Conservation (phyloP, 2,113 vertebrate genomes). For the Bothrops jararaca region DNA sequence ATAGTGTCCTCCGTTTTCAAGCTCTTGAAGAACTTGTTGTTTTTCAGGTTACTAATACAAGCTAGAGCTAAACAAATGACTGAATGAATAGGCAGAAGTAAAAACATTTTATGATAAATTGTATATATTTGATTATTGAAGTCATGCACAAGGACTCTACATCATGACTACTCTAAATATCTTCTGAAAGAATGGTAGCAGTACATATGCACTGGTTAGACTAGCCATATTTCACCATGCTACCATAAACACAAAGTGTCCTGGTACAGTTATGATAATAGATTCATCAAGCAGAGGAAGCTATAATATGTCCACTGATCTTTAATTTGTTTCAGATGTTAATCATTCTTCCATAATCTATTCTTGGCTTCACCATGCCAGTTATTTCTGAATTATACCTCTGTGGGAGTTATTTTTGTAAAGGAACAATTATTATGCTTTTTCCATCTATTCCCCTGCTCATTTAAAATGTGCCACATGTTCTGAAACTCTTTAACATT, state of each 20-base stretch:
- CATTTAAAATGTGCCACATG: background rate
- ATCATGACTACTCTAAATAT: background rate
- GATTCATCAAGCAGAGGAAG: background rate
- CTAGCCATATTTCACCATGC: background rate
- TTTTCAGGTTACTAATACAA: background rate
- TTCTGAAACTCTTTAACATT: background rate
- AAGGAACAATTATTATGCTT: constrained; percentile 8
- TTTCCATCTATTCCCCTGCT: background rate
- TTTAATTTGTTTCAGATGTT: background rate
- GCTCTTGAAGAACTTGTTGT: background rate
- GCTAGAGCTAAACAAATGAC: background rate
- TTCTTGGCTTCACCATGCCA: background rate
- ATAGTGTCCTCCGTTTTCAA: background rate
- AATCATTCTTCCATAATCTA: background rate
- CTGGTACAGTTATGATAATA: background rate
- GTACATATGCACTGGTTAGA: background rate
- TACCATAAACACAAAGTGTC: background rate
- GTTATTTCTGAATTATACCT: constrained; percentile 8
- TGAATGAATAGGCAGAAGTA: background rate
- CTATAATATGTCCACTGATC: background rate
- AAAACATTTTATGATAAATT: background rate
- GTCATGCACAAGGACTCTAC: background rate
- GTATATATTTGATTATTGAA: background rate
- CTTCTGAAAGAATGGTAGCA: background rate
- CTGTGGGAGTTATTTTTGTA: constrained; percentile 11